A percentile compares a stretch with the other conserved stretches of the same genome.
These are phyloP conservation scores for Diceros bicornis DNA, from an alignment of 2,797 vertebrate species.

Conservation along the genomic window DNA sequence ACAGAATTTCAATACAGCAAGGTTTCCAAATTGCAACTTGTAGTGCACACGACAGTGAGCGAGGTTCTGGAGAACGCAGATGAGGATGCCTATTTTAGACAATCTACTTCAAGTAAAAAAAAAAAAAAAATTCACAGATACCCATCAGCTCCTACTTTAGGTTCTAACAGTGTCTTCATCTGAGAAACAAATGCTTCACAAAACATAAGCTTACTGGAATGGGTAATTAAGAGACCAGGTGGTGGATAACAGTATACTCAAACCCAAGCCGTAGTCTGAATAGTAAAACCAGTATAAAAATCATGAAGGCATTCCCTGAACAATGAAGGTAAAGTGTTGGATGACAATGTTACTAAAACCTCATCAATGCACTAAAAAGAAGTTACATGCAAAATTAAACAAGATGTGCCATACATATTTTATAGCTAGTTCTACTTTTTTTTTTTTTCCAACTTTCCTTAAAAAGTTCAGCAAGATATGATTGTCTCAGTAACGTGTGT, in stretches of 20 bases:
- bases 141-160: constrained; percentile 82
- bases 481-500: constrained; percentile 85
- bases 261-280: constrained; percentile 76
- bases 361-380: constrained; percentile 83
- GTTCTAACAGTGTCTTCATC: constrained; percentile 89
- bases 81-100: constrained; percentile 83
- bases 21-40: constrained; percentile 83
- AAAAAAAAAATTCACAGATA: constrained; percentile 88
- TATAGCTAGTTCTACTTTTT: constrained; percentile 80
- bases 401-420: constrained; percentile 86
- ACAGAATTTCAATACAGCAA: constrained; percentile 80
- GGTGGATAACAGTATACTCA: constrained; percentile 81
- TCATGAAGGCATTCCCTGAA: constrained; percentile 88
- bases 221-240: constrained; percentile 81
- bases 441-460: constrained; percentile 79
- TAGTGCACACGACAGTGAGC: constrained; percentile 86
- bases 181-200: constrained; percentile 85
- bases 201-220: constrained; percentile 74
- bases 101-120: constrained; percentile 90
- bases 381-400: constrained; percentile 89
- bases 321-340: constrained; percentile 84
- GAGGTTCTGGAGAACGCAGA: constrained; percentile 83
- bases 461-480: constrained; percentile 84
- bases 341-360: constrained; percentile 83
- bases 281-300: constrained; percentile 81